Evolutionary conservation across 2,888 invertebrate genomes (phyloP).

Genomic region (Acleris emargana): DNA sequence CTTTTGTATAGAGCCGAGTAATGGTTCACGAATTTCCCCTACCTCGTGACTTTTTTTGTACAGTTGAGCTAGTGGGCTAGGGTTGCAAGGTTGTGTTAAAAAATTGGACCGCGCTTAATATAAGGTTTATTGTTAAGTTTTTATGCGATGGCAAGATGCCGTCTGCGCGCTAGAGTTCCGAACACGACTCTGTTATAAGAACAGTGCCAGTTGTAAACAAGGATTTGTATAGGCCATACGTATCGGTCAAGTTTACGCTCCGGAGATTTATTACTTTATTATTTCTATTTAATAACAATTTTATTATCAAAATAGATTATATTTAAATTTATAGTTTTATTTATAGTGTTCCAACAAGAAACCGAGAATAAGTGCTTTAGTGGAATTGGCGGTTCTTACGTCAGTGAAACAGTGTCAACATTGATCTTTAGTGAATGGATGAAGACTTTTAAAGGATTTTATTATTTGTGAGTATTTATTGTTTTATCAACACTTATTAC

Average conservation of each 20-base stretch:
- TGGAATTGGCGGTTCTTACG: constrained; percentile 62
- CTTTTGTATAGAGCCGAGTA: constrained; percentile 78
- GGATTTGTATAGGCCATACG: constrained; percentile 83
- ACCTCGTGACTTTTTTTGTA: constrained; percentile 79
- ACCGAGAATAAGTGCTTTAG: constrained; percentile 63
- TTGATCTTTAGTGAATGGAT: constrained; percentile 60
- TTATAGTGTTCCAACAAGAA: constrained; percentile 70
- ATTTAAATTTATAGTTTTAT: constrained; percentile 29
- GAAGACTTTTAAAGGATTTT: constrained; percentile 62
- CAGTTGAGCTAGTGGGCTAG: constrained; percentile 76
- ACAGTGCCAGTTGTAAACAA: constrained; percentile 83
- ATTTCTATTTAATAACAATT: constrained; percentile 54
- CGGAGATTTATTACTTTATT: constrained; percentile 55
- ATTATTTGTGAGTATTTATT: constrained; percentile 64
- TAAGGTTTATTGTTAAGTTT: constrained; percentile 67
- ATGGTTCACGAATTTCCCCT: constrained; percentile 83
- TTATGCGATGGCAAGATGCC: constrained; percentile 68
- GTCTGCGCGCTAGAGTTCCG: constrained; percentile 70
- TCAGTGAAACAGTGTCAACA: constrained; percentile 68
- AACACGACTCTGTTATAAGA: constrained; percentile 74
- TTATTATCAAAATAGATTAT: constrained; percentile 50
- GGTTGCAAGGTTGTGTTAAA: constrained; percentile 80
- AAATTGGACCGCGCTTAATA: constrained; percentile 68
- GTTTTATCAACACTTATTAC: background rate
- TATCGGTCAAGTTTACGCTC: constrained; percentile 72